These are phyloP conservation scores for Drosophila busckii DNA, from an alignment of 1,140 invertebrate species.

Conservation along the genomic window DNA sequence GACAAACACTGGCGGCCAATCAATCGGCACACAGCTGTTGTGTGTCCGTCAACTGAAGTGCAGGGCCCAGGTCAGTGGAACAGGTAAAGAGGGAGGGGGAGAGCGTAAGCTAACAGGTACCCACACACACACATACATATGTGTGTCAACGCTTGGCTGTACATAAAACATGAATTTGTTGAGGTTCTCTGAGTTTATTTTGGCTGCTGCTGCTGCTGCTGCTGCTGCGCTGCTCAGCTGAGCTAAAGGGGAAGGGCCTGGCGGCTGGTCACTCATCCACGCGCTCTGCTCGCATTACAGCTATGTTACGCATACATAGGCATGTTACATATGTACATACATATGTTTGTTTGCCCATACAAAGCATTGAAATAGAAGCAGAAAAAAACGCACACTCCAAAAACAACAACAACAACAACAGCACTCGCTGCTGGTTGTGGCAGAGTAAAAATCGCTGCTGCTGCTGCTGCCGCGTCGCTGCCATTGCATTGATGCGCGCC, in stretches of 20 bases:
- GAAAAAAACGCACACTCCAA: slow-evolving; percentile 39
- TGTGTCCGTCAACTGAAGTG: too few species aligned
- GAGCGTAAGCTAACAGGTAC: too few species aligned
- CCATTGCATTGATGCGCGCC: slow-evolving; percentile 49
- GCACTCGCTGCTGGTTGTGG: slow-evolving; percentile 2
- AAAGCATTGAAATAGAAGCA: slow-evolving; percentile 36
- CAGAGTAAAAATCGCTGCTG: slow-evolving; percentile 9
- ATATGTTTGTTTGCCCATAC: background rate
- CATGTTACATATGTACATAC: background rate
- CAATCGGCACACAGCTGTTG: slow-evolving; percentile 1
- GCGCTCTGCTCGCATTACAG: background rate
- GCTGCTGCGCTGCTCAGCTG: background rate
- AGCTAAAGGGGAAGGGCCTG: too few species aligned
- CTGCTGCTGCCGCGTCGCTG: slow-evolving; percentile 1
- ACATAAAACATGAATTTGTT: slow-evolving; percentile 12
- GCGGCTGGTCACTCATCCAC: slow-evolving; percentile 12
- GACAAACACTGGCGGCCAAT: slow-evolving; percentile 19
- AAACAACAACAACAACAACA: slow-evolving; percentile 21
- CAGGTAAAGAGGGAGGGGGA: too few species aligned
- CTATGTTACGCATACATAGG: background rate
- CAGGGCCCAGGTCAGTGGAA: too few species aligned
- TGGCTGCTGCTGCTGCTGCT: background rate
- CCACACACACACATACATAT: background rate
- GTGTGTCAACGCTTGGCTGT: background rate
- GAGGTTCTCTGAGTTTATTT: slow-evolving; percentile 5